phyloP scores from a whole-genome alignment of 2,888 invertebrate genomes.

The Eupithecia vulgata region DNA sequence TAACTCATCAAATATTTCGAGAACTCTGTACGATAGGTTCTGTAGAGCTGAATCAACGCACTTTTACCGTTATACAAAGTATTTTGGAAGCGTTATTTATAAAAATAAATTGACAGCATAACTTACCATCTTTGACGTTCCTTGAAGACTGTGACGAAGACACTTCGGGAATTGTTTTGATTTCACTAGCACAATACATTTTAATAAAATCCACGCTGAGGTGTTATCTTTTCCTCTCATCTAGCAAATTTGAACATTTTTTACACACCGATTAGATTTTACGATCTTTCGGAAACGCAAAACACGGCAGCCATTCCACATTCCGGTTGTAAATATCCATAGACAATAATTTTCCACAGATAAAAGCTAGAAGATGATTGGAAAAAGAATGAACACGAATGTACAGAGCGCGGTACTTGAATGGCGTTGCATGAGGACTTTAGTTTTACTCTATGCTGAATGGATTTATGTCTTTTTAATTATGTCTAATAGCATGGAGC shows the following conservation, averaged over 20 bases:
- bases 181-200: slow-evolving; percentile 90
- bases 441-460: too few relatives aligned
- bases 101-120: slow-evolving; percentile 55
- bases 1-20: slow-evolving; percentile 20
- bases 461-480: too few relatives aligned
- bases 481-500: too few relatives aligned
- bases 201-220: slow-evolving; percentile 64
- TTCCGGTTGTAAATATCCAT: slow-evolving; percentile 83
- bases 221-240: slow-evolving; percentile 81
- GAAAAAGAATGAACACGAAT: background rate
- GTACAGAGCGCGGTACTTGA: background rate
- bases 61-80: slow-evolving; percentile 12
- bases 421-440: too few relatives aligned
- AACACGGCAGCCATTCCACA: slow-evolving; percentile 82
- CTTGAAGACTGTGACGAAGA: slow-evolving; percentile 88
- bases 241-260: slow-evolving; percentile 81
- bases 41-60: slow-evolving; percentile 10
- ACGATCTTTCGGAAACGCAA: slow-evolving; percentile 72
- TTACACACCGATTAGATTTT: slow-evolving; percentile 65
- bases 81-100: slow-evolving; percentile 22
- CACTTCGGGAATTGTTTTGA: slow-evolving; percentile 88
- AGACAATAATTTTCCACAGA: slow-evolving; percentile 53
- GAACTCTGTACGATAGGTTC: background rate
- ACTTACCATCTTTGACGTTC: slow-evolving; percentile 91
- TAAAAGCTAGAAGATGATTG: slow-evolving; percentile 7